These are phyloP conservation scores for Drosophila flavopinicola DNA, from an alignment of 2,888 invertebrate species.

Conservation along the genomic window DNA sequence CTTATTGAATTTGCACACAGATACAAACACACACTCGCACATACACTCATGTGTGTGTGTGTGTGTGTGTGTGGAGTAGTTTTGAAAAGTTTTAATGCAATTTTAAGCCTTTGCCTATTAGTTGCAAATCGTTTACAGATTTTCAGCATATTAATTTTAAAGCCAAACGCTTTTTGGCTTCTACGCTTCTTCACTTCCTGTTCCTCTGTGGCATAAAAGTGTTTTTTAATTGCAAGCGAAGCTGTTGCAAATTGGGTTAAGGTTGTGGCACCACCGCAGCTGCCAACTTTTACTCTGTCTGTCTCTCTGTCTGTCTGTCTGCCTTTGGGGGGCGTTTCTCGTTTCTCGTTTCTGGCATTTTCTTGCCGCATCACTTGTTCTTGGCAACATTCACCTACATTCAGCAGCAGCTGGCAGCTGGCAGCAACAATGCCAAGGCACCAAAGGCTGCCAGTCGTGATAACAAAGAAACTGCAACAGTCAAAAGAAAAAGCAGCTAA, in stretches of 20 bases:
- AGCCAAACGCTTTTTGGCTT: slow-evolving; percentile 11
- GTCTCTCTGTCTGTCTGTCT: not conserved
- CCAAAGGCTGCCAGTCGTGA: slow-evolving; percentile 37
- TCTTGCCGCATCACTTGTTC: slow-evolving; percentile 39
- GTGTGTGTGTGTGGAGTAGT: slow-evolving; percentile 33
- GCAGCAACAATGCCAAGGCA: slow-evolving; percentile 54
- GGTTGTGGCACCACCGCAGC: slow-evolving; percentile 44
- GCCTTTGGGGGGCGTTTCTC: slow-evolving; percentile 23
- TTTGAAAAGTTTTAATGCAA: slow-evolving; percentile 73
- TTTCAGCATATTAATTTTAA: slow-evolving; percentile 72
- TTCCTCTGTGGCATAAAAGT: slow-evolving; percentile 8
- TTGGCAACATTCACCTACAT: slow-evolving; percentile 35
- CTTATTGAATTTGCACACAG: slow-evolving; percentile 66
- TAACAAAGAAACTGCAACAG: slow-evolving; percentile 62
- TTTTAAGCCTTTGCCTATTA: slow-evolving; percentile 73
- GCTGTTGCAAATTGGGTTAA: slow-evolving; percentile 66
- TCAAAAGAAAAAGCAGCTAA: slow-evolving; percentile 35
- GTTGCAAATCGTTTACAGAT: slow-evolving; percentile 74
- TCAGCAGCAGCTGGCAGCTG: slow-evolving; percentile 7
- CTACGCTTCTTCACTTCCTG: slow-evolving; percentile 4
- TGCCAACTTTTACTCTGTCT: slow-evolving; percentile 9
- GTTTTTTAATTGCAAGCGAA: slow-evolving; percentile 56
- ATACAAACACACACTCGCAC: not conserved
- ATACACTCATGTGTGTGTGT: slow-evolving; percentile 10
- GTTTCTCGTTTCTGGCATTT: slow-evolving; percentile 14